Evolutionary conservation across 2,113 vertebrate species (phyloP).

Genomic region (Octodon degus): DNA sequence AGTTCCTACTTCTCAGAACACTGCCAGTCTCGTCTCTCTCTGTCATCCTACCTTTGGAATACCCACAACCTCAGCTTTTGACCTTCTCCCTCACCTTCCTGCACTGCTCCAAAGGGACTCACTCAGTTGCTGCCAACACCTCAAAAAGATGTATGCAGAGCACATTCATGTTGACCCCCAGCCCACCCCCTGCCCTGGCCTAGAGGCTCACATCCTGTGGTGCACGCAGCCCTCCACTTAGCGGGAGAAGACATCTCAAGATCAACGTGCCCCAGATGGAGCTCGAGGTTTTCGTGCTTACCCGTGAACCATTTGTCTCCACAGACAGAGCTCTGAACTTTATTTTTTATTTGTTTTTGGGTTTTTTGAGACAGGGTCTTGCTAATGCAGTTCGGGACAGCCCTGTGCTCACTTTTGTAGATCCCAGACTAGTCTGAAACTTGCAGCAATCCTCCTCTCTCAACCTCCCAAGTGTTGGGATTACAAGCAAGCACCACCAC

Average conservation of each 20-base stretch:
- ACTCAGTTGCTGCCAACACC: not conserved
- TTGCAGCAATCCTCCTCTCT: too few species aligned
- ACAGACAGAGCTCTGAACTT: not conserved
- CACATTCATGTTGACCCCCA: not conserved
- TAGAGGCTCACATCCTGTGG: too few species aligned
- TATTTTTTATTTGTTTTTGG: too few species aligned
- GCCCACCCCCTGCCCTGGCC: not conserved
- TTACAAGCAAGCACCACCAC: too few species aligned
- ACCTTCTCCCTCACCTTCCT: not conserved
- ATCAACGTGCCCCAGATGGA: not conserved
- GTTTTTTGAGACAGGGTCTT: too few species aligned
- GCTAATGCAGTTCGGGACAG: too few species aligned
- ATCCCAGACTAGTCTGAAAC: too few species aligned
- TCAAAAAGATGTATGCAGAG: not conserved
- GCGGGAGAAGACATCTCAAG: not conserved
- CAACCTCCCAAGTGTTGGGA: too few species aligned
- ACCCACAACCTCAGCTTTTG: too few species aligned
- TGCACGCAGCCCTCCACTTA: not conserved
- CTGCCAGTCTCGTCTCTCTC: not conserved
- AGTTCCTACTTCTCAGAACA: not conserved
- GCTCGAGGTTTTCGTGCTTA: not conserved
- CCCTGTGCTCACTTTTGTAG: too few species aligned
- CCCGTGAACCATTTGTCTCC: not conserved
- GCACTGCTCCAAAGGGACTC: not conserved
- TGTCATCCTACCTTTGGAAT: not conserved